Conservation (phyloP, 2,888 invertebrate genomes). For the Parelbella ahira region DNA sequence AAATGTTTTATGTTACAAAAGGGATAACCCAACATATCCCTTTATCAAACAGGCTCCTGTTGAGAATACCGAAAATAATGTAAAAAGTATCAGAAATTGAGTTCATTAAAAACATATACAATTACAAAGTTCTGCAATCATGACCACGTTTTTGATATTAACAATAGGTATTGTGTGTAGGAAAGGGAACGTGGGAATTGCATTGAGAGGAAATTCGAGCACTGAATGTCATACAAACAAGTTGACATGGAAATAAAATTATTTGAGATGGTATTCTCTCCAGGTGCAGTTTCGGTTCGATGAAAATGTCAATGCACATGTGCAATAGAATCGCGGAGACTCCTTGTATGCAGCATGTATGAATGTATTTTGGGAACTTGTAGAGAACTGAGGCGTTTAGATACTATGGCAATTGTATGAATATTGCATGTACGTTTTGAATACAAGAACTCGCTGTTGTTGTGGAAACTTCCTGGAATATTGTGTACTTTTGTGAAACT, state of each 20-base stretch:
- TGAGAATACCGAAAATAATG: no score
- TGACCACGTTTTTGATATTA: background rate
- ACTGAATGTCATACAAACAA: no score
- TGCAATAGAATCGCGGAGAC: background rate
- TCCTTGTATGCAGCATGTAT: background rate
- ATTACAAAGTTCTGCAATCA: background rate
- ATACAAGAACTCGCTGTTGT: no score
- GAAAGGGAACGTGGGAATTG: slow-evolving; percentile 1
- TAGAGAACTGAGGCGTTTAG: no score
- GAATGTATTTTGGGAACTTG: no score
- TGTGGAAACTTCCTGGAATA: no score
- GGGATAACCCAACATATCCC: slow-evolving; percentile 1
- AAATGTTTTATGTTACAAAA: background rate
- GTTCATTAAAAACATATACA: slow-evolving; percentile 6
- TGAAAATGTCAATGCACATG: slow-evolving; percentile 1
- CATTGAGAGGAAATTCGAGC: slow-evolving; percentile 1
- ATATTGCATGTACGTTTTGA: no score
- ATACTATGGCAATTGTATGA: background rate
- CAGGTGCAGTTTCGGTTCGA: background rate
- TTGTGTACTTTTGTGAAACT: no score
- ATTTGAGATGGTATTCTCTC: background rate
- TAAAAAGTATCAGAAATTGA: background rate
- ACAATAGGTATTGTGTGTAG: slow-evolving; percentile 3
- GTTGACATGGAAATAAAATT: background rate
- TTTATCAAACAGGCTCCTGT: background rate